Conservation (phyloP, 2,797 vertebrate genomes). For the Propithecus deckenii region DNA sequence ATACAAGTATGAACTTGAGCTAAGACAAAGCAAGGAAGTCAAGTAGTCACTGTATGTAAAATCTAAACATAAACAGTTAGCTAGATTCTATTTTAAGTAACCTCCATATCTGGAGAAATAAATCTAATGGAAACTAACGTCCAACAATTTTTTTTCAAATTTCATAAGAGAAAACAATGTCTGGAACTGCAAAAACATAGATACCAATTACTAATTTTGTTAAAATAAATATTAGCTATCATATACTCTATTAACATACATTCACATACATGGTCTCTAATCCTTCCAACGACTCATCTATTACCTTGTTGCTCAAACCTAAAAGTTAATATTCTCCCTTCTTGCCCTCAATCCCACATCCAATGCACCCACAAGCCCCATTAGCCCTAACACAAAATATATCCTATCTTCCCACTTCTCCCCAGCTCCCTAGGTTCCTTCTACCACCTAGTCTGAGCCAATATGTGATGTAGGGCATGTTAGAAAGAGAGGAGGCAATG, state of each 20-base stretch:
- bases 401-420: neutral
- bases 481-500: neutral
- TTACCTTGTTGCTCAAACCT: neutral
- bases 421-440: neutral
- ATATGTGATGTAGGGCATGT: neutral
- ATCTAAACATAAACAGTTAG: neutral
- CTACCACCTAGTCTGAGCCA: neutral
- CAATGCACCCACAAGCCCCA: neutral
- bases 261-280: neutral
- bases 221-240: constrained; percentile 7
- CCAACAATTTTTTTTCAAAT: neutral
- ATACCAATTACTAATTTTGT: neutral
- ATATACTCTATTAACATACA: neutral
- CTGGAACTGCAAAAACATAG: neutral
- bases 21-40: constrained; percentile 1
- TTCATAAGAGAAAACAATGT: neutral
- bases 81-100: neutral
- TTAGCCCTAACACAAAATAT: neutral
- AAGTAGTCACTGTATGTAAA: neutral
- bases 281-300: neutral
- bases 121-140: neutral
- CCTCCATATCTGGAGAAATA: neutral
- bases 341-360: neutral
- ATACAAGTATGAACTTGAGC: neutral
- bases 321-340: neutral